phyloP scores from a whole-genome alignment of 2,113 vertebrate genomes.

The Riparia riparia region DNA sequence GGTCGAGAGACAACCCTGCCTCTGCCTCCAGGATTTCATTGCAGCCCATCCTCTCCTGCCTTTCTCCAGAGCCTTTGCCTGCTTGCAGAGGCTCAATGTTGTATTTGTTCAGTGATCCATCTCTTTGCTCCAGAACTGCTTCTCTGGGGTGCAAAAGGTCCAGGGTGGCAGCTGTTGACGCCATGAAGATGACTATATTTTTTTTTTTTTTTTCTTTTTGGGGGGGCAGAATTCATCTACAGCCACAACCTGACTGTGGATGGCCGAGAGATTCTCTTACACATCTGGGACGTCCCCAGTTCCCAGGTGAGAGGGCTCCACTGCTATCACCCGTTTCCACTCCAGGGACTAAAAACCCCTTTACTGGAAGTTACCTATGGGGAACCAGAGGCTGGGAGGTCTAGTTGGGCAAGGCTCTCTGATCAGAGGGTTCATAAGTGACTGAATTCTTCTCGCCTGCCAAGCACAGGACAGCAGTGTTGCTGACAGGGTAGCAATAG shows the following conservation, averaged over 20 bases:
- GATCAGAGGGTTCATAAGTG: background rate
- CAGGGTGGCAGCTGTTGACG: background rate
- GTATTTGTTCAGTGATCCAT: background rate
- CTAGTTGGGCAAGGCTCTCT: background rate
- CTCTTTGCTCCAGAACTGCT: background rate
- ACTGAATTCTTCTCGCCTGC: background rate
- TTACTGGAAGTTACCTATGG: background rate
- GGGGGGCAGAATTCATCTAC: conserved; percentile 83
- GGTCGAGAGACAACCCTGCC: background rate
- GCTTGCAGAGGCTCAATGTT: background rate
- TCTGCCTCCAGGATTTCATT: background rate
- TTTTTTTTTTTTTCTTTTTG: background rate
- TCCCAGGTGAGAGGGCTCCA: conserved; percentile 75
- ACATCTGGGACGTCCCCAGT: conserved; percentile 86
- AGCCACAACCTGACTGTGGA: conserved; percentile 80
- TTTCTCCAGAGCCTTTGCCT: background rate
- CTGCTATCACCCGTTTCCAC: background rate
- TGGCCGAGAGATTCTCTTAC: conserved; percentile 81
- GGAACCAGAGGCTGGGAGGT: background rate
- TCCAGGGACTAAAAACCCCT: accelerated
- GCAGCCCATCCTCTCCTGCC: background rate
- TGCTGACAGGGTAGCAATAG: background rate
- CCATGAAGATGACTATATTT: background rate
- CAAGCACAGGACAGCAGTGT: background rate
- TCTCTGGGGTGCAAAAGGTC: background rate